phyloP scores from a whole-genome alignment of 1,140 invertebrate genomes.

The Solenopsis fugax region DNA sequence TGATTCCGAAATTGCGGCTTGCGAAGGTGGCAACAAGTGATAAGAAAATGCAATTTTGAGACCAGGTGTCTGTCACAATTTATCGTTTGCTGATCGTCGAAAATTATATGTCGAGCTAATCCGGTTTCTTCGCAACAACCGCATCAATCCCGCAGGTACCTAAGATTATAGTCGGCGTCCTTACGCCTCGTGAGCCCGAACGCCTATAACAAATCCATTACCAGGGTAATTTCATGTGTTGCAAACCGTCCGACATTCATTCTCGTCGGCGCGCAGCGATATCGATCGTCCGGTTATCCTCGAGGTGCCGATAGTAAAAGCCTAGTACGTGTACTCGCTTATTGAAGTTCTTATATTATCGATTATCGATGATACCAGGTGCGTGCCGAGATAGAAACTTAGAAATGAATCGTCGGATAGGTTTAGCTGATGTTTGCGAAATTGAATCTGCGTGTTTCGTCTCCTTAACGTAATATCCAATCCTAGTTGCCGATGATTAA shows the following conservation, averaged over 20 bases:
- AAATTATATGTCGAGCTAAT: constrained; percentile 74
- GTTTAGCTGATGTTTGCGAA: constrained; percentile 39
- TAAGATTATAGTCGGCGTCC: constrained; percentile 58
- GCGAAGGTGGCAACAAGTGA: constrained; percentile 46
- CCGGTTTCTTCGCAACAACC: constrained; percentile 59
- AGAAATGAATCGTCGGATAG: constrained; percentile 52
- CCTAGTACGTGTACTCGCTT: constrained; percentile 54
- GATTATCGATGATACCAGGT: constrained; percentile 37
- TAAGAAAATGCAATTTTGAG: constrained; percentile 62
- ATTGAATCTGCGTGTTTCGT: constrained; percentile 36
- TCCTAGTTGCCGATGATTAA: constrained; percentile 60
- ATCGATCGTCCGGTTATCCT: constrained; percentile 23
- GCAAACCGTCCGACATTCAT: constrained; percentile 55
- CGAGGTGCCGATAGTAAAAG: constrained; percentile 37
- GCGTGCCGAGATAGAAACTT: constrained; percentile 12
- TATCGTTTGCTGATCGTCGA: constrained; percentile 69
- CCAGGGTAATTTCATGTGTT: constrained; percentile 65
- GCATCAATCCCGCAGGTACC: constrained; percentile 62
- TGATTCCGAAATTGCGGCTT: constrained; percentile 55
- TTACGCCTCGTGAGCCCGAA: constrained; percentile 43
- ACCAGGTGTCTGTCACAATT: constrained; percentile 68
- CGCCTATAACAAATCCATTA: constrained; percentile 76
- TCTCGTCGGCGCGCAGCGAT: constrained; percentile 46
- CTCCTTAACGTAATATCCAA: constrained; percentile 44
- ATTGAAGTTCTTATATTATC: constrained; percentile 61